Evolutionary conservation across 2,888 invertebrate genomes (phyloP).

Genomic region (Candidula unifasciata): DNA sequence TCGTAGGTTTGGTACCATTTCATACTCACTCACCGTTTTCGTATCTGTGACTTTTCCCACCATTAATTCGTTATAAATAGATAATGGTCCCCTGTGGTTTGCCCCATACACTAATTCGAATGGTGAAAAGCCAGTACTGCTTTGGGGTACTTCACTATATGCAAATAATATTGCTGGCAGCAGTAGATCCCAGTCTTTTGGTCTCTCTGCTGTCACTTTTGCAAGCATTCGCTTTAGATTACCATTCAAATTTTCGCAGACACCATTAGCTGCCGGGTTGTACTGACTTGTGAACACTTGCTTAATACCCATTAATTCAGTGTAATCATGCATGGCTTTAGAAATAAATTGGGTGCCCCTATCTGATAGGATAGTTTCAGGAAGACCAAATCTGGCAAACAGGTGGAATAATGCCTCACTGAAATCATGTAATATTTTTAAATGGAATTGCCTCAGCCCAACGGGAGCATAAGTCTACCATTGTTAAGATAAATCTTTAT

Average conservation of each 20-base stretch:
- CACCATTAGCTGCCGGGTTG: constrained; percentile 56
- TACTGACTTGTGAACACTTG: constrained; percentile 34
- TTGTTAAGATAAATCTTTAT: constrained; percentile 55
- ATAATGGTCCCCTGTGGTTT: no score
- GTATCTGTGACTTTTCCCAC: no score
- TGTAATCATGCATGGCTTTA: constrained; percentile 56
- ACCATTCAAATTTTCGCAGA: constrained; percentile 58
- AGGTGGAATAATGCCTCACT: constrained; percentile 59
- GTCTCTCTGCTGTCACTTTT: constrained; percentile 52
- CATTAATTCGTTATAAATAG: no score
- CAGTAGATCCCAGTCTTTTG: constrained; percentile 62
- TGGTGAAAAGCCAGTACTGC: no score
- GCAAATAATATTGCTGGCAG: constrained; percentile 46
- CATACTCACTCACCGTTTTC: no score
- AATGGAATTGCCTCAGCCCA: constrained; percentile 60
- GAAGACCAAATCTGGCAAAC: constrained; percentile 55
- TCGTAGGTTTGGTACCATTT: no score
- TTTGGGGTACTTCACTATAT: constrained; percentile 35
- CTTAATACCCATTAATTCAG: not conserved
- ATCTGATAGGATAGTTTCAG: constrained; percentile 58
- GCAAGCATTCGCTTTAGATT: constrained; percentile 58
- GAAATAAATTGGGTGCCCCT: constrained; percentile 59
- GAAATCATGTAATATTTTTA: constrained; percentile 53
- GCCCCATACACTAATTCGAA: no score
- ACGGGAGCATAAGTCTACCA: constrained; percentile 58